Conservation (phyloP, 2,888 invertebrate species). For the Tridacna gigas region DNA sequence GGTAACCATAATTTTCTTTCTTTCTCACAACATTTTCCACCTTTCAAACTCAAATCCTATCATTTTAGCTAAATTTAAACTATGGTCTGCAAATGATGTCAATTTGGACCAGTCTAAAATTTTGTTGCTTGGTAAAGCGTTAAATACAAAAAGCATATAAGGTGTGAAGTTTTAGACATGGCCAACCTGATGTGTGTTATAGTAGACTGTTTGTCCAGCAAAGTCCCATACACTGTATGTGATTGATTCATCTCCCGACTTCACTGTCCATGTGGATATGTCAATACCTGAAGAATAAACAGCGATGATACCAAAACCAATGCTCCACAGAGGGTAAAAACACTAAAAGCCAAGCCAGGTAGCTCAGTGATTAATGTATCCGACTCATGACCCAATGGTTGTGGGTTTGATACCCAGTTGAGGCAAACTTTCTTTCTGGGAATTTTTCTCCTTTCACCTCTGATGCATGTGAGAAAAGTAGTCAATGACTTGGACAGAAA, state of each 20-base stretch:
- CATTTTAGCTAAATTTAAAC: neutral
- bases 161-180: neutral
- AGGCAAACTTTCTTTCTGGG: no score
- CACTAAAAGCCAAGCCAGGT: no score
- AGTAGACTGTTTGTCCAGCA: constrained; percentile 85
- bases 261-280: constrained; percentile 81
- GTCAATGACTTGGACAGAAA: no score
- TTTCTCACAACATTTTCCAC: neutral
- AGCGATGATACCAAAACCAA: no score
- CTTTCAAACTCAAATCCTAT: neutral
- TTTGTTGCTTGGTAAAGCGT: neutral
- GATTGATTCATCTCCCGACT: constrained; percentile 67
- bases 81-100: no score
- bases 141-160: neutral
- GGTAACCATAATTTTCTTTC: neutral
- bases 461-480: no score
- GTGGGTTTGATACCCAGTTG: no score
- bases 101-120: no score
- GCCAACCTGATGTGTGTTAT: constrained; percentile 84
- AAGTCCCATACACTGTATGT: constrained; percentile 84
- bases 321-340: no score
- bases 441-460: no score
- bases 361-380: no score
- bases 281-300: constrained; percentile 78
- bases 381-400: no score